Conservation (phyloP, 2,888 invertebrate genomes). For the Cosmia pyralina region DNA sequence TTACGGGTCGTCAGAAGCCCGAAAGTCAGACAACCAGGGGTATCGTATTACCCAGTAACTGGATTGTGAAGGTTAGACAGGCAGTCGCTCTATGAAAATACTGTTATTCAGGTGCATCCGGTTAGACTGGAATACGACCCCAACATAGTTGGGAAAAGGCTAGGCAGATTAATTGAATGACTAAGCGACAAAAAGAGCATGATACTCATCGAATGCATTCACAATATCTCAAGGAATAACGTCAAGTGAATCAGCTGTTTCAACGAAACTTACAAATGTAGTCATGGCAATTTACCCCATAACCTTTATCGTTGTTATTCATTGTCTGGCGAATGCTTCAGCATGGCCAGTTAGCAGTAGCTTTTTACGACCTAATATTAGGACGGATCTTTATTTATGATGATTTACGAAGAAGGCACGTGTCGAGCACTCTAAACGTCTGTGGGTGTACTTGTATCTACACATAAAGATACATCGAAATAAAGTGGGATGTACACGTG, state of each 20-base stretch:
- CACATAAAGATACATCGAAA: constrained; percentile 11
- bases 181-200: background rate
- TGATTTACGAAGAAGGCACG: constrained; percentile 28
- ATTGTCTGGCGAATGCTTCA: background rate
- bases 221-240: background rate
- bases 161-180: no score
- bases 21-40: no score
- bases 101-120: no score
- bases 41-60: no score
- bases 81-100: no score
- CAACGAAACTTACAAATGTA: background rate
- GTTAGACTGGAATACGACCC: no score
- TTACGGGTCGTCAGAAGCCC: no score
- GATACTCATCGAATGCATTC: background rate
- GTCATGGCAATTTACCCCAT: background rate
- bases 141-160: no score
- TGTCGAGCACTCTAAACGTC: constrained; percentile 18
- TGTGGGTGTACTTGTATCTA: constrained; percentile 5
- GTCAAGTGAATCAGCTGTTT: background rate
- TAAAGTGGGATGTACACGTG: constrained; percentile 24
- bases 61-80: no score
- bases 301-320: no score
- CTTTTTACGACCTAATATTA: constrained; percentile 12
- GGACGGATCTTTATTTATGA: background rate
- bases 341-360: background rate